These are phyloP conservation scores for Galerucella calmariensis DNA, from an alignment of 2,888 invertebrate genomes.

Conservation along the genomic window DNA sequence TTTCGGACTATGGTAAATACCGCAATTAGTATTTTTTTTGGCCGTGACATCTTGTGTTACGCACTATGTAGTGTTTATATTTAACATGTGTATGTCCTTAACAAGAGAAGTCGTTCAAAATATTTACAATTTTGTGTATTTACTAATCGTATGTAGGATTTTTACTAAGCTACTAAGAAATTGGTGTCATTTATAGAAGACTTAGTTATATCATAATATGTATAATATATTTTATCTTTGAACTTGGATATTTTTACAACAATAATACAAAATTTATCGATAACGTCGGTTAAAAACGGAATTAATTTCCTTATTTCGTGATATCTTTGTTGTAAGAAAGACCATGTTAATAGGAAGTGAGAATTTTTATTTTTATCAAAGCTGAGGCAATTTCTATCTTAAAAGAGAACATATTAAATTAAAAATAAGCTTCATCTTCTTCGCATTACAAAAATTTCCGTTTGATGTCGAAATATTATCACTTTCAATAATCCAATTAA, in stretches of 20 bases:
- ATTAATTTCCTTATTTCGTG: not conserved
- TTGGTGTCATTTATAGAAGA: slow-evolving; percentile 15
- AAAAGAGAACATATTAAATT: no score
- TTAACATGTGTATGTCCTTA: slow-evolving; percentile 7
- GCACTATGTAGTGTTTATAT: not conserved
- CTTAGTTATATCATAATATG: not conserved
- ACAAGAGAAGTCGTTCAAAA: not conserved
- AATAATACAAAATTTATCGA: not conserved
- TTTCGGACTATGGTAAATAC: not conserved
- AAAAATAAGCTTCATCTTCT: no score
- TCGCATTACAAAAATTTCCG: no score
- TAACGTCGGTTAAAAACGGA: not conserved
- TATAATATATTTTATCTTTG: not conserved
- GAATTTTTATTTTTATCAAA: no score
- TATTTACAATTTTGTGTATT: not conserved
- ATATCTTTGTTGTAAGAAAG: no score
- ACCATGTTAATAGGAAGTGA: no score
- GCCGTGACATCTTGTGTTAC: not conserved
- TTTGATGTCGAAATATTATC: no score
- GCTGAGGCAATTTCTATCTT: no score
- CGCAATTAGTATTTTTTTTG: not conserved
- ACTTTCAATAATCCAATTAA: no score
- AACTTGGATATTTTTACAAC: not conserved
- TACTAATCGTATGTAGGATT: not conserved
- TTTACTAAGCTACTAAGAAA: slow-evolving; percentile 11